Evolutionary conservation across 1,140 invertebrate species (phyloP), one percentile per base, ranked within the genome.

Genomic region (Pachypsylla venusta): DNA sequence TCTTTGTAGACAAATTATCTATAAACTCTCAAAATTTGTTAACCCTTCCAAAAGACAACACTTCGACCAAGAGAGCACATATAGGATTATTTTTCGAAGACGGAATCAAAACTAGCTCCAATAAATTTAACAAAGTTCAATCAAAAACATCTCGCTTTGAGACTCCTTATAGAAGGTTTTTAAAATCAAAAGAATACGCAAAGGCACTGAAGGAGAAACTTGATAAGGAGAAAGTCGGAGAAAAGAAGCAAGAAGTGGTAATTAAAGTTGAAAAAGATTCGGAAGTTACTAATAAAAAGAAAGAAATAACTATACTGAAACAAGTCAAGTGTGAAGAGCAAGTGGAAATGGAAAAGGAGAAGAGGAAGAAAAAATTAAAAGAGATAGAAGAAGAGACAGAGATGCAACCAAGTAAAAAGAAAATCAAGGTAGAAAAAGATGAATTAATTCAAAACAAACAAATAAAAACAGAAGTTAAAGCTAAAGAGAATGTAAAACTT

Each of bases 271-370:
- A 5, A 5, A 19, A 5, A 48, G 7, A 5, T 7, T 22, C 42
- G 16, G 7, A 5, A 5, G 42, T 3, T 3, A 19, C 4, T 19
- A 22, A 19, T 22, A 48, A 48, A 22, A 19, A 19, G n/a, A 35
- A 35, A 35, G 42, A 48, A 22, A n/a, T 22, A 48, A 22, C 22
- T 5, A 22, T 48, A 3, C 42, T 48, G n/a, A 48, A 48, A 19
- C 7, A 48, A 48, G 22, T 48, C 42, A 48, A 48, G n/a, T 10
- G n/a, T 4, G 42, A 48, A 22, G 42, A 48, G 42, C 16, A 48
- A 48, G 42, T 48, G n/a, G 42, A 48, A 19, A 48, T 48, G 42
- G 42, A 48, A 22, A 48, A 48, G 22, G 42, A 5, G n/a, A 48
- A 48, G n/a, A 4, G 42, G n/a, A 48, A 48, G 42, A 48, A 48